These are phyloP conservation scores for Brachynemurus nebulosus DNA, from an alignment of 2,888 invertebrate species.

Conservation along the genomic window DNA sequence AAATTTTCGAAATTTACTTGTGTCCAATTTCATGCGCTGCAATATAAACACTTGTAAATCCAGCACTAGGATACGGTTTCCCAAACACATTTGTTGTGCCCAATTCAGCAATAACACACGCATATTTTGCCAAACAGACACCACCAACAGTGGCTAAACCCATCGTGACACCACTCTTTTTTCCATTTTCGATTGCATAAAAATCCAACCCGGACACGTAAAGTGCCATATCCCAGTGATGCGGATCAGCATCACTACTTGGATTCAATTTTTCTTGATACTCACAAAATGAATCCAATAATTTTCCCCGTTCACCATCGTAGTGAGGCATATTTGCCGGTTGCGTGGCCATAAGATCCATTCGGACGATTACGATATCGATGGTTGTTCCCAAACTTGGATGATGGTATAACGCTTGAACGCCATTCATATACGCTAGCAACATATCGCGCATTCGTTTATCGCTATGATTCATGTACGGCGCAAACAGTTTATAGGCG, in stretches of 20 bases:
- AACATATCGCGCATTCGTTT: conserved; percentile 55
- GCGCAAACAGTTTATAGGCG: conserved; percentile 54
- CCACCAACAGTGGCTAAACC: conserved; percentile 70
- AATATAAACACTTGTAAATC: conserved; percentile 72
- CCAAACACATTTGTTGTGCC: conserved; percentile 58
- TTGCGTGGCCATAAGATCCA: conserved; percentile 55
- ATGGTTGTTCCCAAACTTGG: conserved; percentile 50
- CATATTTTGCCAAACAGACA: conserved; percentile 54
- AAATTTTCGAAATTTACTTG: conserved; percentile 42
- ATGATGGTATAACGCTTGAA: conserved; percentile 69
- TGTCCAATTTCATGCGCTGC: conserved; percentile 75
- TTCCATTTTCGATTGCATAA: conserved; percentile 53
- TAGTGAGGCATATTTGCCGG: conserved; percentile 46
- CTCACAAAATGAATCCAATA: conserved; percentile 62
- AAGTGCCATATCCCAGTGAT: conserved; percentile 70
- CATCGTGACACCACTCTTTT: conserved; percentile 61
- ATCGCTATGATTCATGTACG: conserved; percentile 51
- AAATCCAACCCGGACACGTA: conserved; percentile 68
- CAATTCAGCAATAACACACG: conserved; percentile 66
- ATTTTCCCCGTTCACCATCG: conserved; percentile 48
- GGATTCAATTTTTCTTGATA: conserved; percentile 54
- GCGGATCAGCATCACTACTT: conserved; percentile 47
- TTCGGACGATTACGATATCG: conserved; percentile 51
- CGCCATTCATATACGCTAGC: conserved; percentile 64
- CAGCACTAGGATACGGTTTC: conserved; percentile 68